Evolutionary conservation across 1,140 invertebrate species (phyloP).

Genomic region (Eupristina koningsbergeri): DNA sequence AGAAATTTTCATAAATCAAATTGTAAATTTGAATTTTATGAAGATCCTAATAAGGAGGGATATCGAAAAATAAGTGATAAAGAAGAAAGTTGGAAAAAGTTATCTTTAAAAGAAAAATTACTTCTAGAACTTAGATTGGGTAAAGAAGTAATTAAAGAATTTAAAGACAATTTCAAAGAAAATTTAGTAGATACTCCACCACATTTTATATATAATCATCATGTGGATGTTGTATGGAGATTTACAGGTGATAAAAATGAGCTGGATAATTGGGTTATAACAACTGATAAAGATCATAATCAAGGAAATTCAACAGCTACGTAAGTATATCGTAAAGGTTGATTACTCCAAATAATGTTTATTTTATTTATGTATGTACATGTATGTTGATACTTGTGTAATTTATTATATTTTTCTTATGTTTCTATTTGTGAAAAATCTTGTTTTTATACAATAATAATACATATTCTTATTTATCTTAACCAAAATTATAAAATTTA

Average conservation of each 20-base stretch:
- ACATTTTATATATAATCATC: constrained; percentile 70
- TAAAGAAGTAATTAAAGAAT: constrained; percentile 80
- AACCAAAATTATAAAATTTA: too few relatives aligned
- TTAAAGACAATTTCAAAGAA: constrained; percentile 79
- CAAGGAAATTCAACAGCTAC: constrained; percentile 84
- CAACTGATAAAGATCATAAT: constrained; percentile 84
- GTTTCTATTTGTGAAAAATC: too few relatives aligned
- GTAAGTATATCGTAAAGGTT: too few relatives aligned
- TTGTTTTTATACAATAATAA: too few relatives aligned
- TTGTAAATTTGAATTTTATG: constrained; percentile 32
- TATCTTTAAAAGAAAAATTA: constrained; percentile 70
- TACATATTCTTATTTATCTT: too few relatives aligned
- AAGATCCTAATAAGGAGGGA: constrained; percentile 32
- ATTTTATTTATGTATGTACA: too few relatives aligned
- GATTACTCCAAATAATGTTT: too few relatives aligned
- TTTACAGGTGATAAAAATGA: constrained; percentile 77
- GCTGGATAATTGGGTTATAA: constrained; percentile 83
- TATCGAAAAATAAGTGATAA: constrained; percentile 36
- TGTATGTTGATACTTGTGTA: too few relatives aligned
- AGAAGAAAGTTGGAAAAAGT: constrained; percentile 41
- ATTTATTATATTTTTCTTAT: too few relatives aligned
- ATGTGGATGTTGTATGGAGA: constrained; percentile 80
- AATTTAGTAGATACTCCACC: constrained; percentile 56
- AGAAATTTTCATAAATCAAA: constrained; percentile 38
- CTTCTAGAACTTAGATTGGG: constrained; percentile 80